Base-by-base conservation (phyloP, 2,113 vertebrate genomes). In the Cavia aperea region DNA sequence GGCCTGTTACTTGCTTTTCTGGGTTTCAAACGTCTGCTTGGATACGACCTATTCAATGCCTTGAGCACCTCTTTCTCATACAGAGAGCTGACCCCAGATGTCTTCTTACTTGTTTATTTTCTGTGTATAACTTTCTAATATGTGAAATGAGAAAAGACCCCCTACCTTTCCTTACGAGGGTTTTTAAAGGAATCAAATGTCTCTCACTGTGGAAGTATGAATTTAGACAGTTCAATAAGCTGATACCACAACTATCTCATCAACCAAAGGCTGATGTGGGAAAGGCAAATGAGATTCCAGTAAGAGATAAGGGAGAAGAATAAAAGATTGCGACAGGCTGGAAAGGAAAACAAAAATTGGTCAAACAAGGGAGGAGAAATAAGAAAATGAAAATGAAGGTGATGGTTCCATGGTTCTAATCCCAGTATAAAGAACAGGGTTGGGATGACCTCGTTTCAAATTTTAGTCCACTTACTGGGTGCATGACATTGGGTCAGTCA, bases 21-120 rank as follows among this genome's bases (percentile, higher is more conserved):
- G 16, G 6, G 24, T 70, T 86, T 82, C 72, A 36, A 46, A 78
- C 81, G 16, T 92, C 33, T 43, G 4, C 60, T 36, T 39, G 54
- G 73, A 46, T 19, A 54, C 75, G 31, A 88, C 36, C 2, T 46
- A 1, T 75, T 90, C 49, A 60, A 23, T 66, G 49, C 23, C 49
- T 73, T 78, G 79, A 18, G 7, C 12, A 75, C 51, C 46, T 86
- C 73, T 66, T 79, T 93, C 46, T 14, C 13, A 86, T 16, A 66
- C 43, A 68, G 31, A 16, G 2, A 88, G 86, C 24, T 62, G 58
- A 63, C 2, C 29, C 68, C 14, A 92, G 63, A 82, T 46, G 10
- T 88, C 72, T 88, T 49, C 9, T 65, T 56, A 66, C 70, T 88
- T 18, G 65, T 73, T 85, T n/a, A 58, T 78, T 88, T 95, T 75